These are phyloP conservation scores for Drosophila bunnanda DNA, from an alignment of 2,888 invertebrate genomes.

Conservation along the genomic window DNA sequence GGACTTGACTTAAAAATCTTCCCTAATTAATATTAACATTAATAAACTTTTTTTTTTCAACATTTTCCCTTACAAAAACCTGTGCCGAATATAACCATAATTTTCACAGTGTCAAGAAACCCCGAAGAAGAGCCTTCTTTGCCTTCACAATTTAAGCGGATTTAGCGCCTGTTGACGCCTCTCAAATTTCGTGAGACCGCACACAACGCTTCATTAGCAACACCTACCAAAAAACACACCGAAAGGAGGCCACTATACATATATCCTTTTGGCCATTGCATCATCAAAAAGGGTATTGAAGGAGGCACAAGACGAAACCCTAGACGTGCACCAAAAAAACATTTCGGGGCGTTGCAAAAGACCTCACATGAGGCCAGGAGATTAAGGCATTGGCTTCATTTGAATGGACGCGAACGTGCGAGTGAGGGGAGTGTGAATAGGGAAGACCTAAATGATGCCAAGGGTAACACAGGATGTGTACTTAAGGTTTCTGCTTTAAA, in stretches of 20 bases:
- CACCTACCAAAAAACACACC: constrained; percentile 44
- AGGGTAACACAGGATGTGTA: neutral
- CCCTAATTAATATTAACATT: neutral
- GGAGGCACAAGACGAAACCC: constrained; percentile 60
- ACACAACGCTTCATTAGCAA: constrained; percentile 69
- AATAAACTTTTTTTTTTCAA: neutral
- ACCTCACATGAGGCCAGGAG: constrained; percentile 63
- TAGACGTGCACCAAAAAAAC: constrained; percentile 62
- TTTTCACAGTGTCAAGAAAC: constrained; percentile 20
- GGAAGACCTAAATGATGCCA: neutral
- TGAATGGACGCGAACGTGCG: constrained; percentile 20
- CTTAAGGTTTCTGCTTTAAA: neutral
- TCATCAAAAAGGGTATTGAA: constrained; percentile 59
- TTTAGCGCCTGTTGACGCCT: constrained; percentile 83
- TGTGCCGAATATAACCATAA: constrained; percentile 5
- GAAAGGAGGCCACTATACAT: constrained; percentile 29
- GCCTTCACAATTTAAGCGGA: constrained; percentile 77
- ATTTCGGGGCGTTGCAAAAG: constrained; percentile 64
- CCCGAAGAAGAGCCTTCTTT: constrained; percentile 42
- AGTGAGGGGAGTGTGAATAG: constrained; percentile 26
- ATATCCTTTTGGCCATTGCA: constrained; percentile 56
- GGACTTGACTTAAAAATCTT: neutral
- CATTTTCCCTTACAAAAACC: neutral
- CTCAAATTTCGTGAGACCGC: constrained; percentile 81
- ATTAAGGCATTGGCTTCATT: constrained; percentile 49